Base-by-base conservation (phyloP, 2,113 vertebrate species). In the Phylloscopus trochilus region DNA sequence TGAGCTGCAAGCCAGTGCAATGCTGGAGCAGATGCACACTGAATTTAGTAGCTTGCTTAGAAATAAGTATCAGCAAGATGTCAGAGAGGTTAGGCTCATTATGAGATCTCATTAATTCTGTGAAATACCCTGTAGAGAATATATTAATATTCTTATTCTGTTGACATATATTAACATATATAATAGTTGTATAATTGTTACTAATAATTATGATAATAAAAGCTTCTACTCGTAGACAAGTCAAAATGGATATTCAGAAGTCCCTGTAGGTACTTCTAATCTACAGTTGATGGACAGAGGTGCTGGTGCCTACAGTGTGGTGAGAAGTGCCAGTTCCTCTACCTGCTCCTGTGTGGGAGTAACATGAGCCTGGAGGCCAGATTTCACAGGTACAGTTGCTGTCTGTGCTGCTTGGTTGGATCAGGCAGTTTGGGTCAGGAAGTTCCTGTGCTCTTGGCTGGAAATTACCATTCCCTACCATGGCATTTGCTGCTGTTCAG, bases 111-210 rank as follows among this genome's bases (percentile, higher is more conserved):
- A 92, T 96, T 95, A 93, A 91, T 95, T 94, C 90, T 84, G 53
- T 89, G 86, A 87, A 95, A 78, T 96, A 85, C 74, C 56, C 90
- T 93, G 92, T 93, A 89, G 92, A 92, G 88, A 96, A 70, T 81
- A 77, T 86, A 86, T 94, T 94, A 92, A 77, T 91, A 83, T 95
- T 94, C 93, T 83, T 94, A 58, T 46, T 96, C 83, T 97, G 92
- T 95, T 97, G 91, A 93, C 89, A 92, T 94, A 86, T 90, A 96
- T 96, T 96, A 96, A 92, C 92, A 93, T 96, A 95, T 52, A 92
- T 95, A 95, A 95, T 95, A 92, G 92, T 95, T 94, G 89, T 95
- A 56, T 97, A 96, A 96, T 95, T 94, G 91, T 96, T 94, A 72
- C 89, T 92, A 84, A 74, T 95, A 94, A 94, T 93, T 81, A 59